phyloP scores from a whole-genome alignment of 2,113 vertebrate species.

The Peromyscus californicus region DNA sequence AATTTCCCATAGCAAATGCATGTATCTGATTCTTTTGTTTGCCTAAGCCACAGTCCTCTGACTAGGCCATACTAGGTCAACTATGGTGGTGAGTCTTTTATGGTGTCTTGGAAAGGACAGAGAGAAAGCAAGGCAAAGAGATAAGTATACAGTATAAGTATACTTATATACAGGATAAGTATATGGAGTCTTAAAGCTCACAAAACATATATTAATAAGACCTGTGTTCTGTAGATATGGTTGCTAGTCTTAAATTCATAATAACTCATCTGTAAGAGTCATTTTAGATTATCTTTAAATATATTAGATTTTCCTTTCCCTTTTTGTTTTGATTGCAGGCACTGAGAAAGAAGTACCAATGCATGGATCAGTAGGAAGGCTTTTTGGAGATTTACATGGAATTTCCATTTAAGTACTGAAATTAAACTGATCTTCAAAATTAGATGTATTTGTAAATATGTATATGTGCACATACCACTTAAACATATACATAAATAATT shows the following conservation, averaged over 20 bases:
- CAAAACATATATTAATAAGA: background rate
- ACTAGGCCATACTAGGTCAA: background rate
- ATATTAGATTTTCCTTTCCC: background rate
- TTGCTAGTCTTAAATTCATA: background rate
- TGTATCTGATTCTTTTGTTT: background rate
- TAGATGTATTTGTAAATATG: background rate
- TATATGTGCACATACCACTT: background rate
- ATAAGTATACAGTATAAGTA: too few species aligned
- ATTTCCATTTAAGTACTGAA: background rate
- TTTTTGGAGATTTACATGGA: conserved; percentile 39
- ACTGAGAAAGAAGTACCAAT: conserved; percentile 9
- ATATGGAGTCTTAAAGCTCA: background rate
- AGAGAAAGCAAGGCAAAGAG: background rate
- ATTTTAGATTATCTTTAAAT: background rate
- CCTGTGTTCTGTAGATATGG: background rate
- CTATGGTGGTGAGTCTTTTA: background rate
- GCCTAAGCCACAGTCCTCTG: background rate
- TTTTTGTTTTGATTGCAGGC: background rate
- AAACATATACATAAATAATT: background rate
- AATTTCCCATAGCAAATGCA: background rate
- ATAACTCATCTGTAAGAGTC: background rate
- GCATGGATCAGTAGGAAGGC: background rate
- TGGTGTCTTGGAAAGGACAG: background rate
- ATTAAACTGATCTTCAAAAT: background rate
- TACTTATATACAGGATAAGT: too few species aligned